Conservation (phyloP, 2,113 vertebrate genomes). For the Genyomyrus donnyi region DNA sequence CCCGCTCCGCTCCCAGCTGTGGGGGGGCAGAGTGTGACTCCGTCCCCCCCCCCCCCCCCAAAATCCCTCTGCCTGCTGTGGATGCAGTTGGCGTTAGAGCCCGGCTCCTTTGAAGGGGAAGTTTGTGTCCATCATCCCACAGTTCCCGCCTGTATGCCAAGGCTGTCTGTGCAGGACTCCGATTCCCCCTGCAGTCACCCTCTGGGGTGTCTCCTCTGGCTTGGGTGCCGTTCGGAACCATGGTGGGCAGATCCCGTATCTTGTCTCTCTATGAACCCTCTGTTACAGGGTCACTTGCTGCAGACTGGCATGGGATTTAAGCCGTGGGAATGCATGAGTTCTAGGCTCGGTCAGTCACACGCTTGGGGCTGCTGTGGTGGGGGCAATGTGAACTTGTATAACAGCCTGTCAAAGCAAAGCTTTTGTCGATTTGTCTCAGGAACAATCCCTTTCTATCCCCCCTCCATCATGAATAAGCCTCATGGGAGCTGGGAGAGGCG, state of each 20-base stretch:
- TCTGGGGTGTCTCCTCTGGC: constrained; percentile 57
- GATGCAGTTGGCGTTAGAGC: not conserved
- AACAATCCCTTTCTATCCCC: constrained; percentile 23
- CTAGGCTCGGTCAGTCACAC: constrained; percentile 55
- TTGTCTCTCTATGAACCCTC: constrained; percentile 55
- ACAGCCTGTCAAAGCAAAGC: constrained; percentile 64
- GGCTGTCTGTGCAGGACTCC: constrained; percentile 51
- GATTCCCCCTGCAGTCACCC: constrained; percentile 49
- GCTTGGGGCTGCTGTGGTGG: constrained; percentile 35
- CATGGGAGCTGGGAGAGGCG: not conserved
- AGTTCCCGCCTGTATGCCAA: constrained; percentile 42
- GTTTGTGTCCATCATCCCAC: constrained; percentile 35
- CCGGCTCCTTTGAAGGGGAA: not conserved
- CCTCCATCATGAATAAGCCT: constrained; percentile 11
- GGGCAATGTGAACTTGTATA: constrained; percentile 61
- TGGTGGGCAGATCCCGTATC: constrained; percentile 39
- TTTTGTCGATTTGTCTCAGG: constrained; percentile 22
- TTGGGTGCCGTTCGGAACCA: constrained; percentile 53
- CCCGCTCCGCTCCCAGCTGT: too few species aligned
- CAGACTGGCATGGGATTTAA: constrained; percentile 46
- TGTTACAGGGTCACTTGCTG: constrained; percentile 57
- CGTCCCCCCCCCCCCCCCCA: not conserved
- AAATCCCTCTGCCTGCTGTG: not conserved
- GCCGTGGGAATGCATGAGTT: constrained; percentile 54
- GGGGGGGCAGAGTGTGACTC: too few species aligned